Conservation (phyloP, 2,113 vertebrate species). For the Tachuris rubrigastra region DNA sequence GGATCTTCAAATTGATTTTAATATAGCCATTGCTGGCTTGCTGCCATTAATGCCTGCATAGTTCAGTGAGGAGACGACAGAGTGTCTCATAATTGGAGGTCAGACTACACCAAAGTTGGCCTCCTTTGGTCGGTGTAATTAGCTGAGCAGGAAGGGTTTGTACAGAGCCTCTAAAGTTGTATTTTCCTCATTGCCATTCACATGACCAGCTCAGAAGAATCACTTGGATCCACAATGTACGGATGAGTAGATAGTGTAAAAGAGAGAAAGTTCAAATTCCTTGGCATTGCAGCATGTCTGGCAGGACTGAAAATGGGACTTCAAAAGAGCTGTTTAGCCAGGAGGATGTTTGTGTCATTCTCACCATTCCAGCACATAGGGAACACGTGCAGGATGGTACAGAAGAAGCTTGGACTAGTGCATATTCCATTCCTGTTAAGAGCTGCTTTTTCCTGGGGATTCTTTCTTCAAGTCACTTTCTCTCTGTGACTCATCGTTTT, state of each 20-base stretch:
- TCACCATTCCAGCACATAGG: background rate
- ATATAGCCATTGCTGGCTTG: conserved; percentile 54
- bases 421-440: background rate
- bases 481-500: conserved; percentile 42
- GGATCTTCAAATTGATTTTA: conserved; percentile 58
- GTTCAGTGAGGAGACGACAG: conserved; percentile 14
- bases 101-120: background rate
- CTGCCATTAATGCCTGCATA: conserved; percentile 33
- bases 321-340: background rate
- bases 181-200: background rate
- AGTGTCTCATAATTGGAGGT: conserved; percentile 21
- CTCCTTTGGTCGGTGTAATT: conserved; percentile 36
- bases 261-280: conserved; percentile 15
- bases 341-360: background rate
- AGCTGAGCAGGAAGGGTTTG: conserved; percentile 16
- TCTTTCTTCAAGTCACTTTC: background rate
- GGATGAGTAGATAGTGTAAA: background rate
- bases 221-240: background rate
- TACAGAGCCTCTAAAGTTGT: background rate
- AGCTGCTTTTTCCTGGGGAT: background rate
- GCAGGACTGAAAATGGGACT: background rate
- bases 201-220: background rate
- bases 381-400: background rate
- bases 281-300: background rate
- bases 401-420: background rate